Conservation (phyloP, 2,888 invertebrate genomes). For the Lasius fuliginosus region DNA sequence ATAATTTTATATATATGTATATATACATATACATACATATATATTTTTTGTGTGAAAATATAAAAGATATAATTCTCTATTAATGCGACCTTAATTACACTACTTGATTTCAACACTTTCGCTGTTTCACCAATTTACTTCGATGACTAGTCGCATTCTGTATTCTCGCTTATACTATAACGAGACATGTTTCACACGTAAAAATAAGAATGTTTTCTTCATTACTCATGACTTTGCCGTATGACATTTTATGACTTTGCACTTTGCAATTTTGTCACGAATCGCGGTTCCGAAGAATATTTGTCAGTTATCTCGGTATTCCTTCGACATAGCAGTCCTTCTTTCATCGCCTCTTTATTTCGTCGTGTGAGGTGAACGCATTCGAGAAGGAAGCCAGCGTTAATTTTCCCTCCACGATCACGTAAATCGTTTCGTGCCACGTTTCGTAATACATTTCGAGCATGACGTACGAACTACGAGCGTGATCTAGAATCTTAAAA, state of each 20-base stretch:
- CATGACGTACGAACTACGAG: slow-evolving; percentile 24
- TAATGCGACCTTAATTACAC: not conserved
- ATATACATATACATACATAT: not conserved
- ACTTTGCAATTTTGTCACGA: not conserved
- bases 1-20: not conserved
- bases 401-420: slow-evolving; percentile 40
- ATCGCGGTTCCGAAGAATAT: slow-evolving; percentile 12
- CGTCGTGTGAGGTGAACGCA: slow-evolving; percentile 46
- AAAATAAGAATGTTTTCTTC: not conserved
- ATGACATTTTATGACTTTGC: not conserved
- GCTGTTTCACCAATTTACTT: slow-evolving; percentile 10
- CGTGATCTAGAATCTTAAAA: slow-evolving; percentile 38
- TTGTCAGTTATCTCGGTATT: slow-evolving; percentile 4
- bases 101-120: not conserved
- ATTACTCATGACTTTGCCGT: not conserved
- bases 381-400: slow-evolving; percentile 43
- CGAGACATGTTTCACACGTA: not conserved
- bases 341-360: slow-evolving; percentile 15
- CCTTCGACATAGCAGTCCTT: slow-evolving; percentile 18
- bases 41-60: not conserved
- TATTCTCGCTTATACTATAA: not conserved
- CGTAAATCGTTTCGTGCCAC: slow-evolving; percentile 28
- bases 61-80: not conserved
- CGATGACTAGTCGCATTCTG: not conserved
- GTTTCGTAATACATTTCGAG: slow-evolving; percentile 45